These are phyloP conservation scores for Saccopteryx leptura DNA, from an alignment of 2,113 vertebrate genomes.

Conservation along the genomic window DNA sequence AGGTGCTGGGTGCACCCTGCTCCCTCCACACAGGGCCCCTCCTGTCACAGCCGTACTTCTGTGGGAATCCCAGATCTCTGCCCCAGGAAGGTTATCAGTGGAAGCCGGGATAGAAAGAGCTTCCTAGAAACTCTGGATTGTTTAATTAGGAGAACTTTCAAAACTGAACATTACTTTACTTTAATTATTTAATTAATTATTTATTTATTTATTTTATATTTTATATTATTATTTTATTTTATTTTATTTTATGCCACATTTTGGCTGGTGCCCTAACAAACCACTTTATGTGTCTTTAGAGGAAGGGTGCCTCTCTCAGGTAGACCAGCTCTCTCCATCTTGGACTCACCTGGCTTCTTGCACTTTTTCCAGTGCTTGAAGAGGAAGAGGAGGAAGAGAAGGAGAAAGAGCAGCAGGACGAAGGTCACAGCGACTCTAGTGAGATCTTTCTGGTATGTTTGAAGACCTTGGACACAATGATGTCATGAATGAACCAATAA, in stretches of 20 bases:
- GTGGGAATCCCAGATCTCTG: too few species aligned
- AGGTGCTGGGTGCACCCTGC: neutral
- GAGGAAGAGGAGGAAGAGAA: neutral
- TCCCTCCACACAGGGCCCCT: neutral
- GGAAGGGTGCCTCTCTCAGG: neutral
- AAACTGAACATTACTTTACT: too few species aligned
- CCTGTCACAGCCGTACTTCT: neutral
- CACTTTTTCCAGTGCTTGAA: neutral
- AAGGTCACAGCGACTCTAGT: rapidly evolving
- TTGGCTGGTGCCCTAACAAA: neutral
- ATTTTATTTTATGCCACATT: neutral
- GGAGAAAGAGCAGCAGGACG: neutral
- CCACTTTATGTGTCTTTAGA: neutral
- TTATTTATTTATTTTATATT: too few species aligned
- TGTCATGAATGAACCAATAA: rapidly evolving
- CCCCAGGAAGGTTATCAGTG: neutral
- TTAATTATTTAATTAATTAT: too few species aligned
- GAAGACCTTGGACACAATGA: neutral
- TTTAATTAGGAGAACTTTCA: neutral
- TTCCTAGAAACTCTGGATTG: neutral
- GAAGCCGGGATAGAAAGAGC: neutral
- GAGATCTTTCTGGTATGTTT: rapidly evolving
- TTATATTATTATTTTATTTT: too few species aligned
- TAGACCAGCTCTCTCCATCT: neutral
- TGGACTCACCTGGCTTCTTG: neutral